phyloP scores from a whole-genome alignment of 2,888 invertebrate species.

The Agrochola circellaris region DNA sequence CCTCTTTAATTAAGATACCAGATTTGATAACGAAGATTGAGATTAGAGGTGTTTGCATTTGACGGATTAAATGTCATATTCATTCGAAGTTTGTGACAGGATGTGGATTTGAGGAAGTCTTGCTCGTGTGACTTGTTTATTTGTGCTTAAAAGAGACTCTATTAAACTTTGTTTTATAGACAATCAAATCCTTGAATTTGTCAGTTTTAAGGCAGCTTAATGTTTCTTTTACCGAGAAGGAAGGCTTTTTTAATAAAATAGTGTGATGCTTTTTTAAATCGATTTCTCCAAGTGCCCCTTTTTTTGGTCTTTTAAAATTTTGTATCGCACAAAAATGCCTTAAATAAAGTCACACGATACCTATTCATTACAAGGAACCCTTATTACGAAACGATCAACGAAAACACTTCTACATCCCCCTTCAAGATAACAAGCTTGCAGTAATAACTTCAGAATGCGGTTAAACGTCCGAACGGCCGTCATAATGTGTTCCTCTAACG shows the following conservation, averaged over 20 bases:
- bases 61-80: conserved; percentile 28
- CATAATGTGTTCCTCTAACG: conserved; percentile 48
- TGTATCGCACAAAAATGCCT: neutral
- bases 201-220: neutral
- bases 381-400: conserved; percentile 11
- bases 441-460: conserved; percentile 29
- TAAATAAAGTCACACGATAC: neutral
- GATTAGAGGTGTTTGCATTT: conserved; percentile 30
- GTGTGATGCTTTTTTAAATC: neutral
- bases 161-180: neutral
- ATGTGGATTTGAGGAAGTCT: neutral
- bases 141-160: neutral
- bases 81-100: conserved; percentile 16
- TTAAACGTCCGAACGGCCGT: conserved; percentile 32
- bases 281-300: neutral
- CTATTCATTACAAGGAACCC: neutral
- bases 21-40: conserved; percentile 52
- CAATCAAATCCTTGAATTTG: neutral
- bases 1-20: conserved; percentile 62
- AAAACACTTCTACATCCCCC: neutral
- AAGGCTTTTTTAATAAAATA: neutral
- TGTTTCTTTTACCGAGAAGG: neutral
- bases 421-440: conserved; percentile 14
- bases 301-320: neutral
- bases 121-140: neutral